Evolutionary conservation across 2,113 vertebrate genomes (phyloP), one percentile per base, ranked within the genome.

Genomic region (Paradisaea rubra): DNA sequence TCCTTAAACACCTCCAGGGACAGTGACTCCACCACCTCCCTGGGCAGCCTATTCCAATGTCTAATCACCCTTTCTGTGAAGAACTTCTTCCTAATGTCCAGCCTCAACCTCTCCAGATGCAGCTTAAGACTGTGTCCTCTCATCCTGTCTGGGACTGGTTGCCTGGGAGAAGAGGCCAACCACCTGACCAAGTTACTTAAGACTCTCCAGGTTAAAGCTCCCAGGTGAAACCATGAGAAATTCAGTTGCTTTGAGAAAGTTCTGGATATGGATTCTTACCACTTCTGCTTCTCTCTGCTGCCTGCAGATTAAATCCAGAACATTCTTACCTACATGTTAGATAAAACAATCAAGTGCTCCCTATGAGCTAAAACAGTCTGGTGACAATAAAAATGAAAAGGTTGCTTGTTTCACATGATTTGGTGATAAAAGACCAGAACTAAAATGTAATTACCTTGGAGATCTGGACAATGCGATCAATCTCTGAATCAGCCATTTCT

Each of bases 401-500:
- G 4, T 17, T 71, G 27, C 59, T 66, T 72, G 24, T 35, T 53
- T 56, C 57, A 72, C 2, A 8, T 56, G 57, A 47, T 44, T 92
- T 64, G 25, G 25, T 60, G 45, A 68, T 42, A 19, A 53, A 59
- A 86, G 15, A 60, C 19, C 5, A 63, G 52, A 66, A 89, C 13
- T 53, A 45, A 81, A 89, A 68, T 3, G 33, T 30, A 44, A 70
- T 96, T 98, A 99, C 99, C 99, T 99, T 96, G 17, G 98, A 98
- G 64, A 99, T 94, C 44, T 91, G 97, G 77, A 97, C 45, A 70
- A 99, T 97, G 56, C 95, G 97, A 79, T 97, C 98, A 27, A 98
- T 97, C 65, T 99, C 98, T 20, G 97, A 95, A 87, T 99, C 98
- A 1, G 97, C 86, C 98, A 99, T 98, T 98, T 99, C 99, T 8